Conservation (phyloP, 1,140 invertebrate genomes). For the Leptonema lineaticorne region DNA sequence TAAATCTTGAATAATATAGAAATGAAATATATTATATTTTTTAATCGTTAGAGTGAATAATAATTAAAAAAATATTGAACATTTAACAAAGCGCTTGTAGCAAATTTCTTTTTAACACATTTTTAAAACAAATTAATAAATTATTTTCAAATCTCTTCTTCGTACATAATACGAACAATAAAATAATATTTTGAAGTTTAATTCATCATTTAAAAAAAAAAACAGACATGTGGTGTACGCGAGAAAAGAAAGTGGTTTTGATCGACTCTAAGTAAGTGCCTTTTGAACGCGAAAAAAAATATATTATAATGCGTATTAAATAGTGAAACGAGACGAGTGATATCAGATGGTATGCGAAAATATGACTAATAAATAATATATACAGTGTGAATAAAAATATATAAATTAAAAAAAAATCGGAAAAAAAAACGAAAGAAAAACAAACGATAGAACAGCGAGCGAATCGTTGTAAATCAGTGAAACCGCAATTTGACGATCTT, state of each 20-base stretch:
- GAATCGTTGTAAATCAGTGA: too few relatives aligned
- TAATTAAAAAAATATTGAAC: too few relatives aligned
- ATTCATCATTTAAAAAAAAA: not conserved
- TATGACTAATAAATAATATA: not conserved
- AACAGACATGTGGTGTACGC: slow-evolving; percentile 3
- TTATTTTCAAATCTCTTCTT: too few relatives aligned
- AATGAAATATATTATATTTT: too few relatives aligned
- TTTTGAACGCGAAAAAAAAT: slow-evolving; percentile 5
- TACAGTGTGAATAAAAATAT: not conserved
- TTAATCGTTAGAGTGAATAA: too few relatives aligned
- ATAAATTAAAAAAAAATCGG: not conserved
- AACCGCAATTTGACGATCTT: not conserved
- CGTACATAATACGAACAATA: too few relatives aligned
- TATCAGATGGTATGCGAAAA: slow-evolving; percentile 5
- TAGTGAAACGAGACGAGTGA: not conserved
- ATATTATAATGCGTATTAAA: too few relatives aligned
- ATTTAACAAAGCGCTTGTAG: too few relatives aligned
- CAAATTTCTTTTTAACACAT: too few relatives aligned
- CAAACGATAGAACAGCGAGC: not conserved
- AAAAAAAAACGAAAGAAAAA: not conserved
- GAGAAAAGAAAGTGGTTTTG: slow-evolving; percentile 11
- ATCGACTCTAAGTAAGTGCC: not conserved
- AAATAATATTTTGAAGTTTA: too few relatives aligned
- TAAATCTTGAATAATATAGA: too few relatives aligned
- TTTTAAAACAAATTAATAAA: too few relatives aligned